Percentiles rank a stretch among this genome's conserved stretches.
Evolutionary conservation across 2,797 vertebrate genomes (phyloP).

Genomic region (Xenops minutus): DNA sequence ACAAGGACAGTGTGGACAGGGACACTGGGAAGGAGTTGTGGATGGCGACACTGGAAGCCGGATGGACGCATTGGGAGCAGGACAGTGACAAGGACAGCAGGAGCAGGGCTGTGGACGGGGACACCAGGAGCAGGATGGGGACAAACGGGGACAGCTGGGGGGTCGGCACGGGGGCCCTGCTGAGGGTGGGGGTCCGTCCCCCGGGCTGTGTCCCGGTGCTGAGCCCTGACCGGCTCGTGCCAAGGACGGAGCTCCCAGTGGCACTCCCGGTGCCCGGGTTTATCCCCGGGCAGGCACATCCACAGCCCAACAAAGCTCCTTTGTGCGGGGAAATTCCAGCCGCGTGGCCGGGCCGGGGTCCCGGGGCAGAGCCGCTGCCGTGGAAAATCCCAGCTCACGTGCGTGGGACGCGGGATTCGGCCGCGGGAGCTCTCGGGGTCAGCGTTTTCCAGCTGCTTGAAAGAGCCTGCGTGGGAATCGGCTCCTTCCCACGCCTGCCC

Average conservation of each 20-base stretch:
- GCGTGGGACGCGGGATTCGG: fast-evolving
- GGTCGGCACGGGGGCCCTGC: fast-evolving
- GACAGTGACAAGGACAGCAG: neutral
- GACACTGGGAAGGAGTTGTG: too few relatives aligned
- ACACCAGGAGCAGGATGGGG: neutral
- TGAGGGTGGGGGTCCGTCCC: fast-evolving
- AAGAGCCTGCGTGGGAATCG: conserved; percentile 4
- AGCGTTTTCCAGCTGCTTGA: neutral
- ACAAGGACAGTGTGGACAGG: too few relatives aligned
- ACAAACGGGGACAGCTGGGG: fast-evolving
- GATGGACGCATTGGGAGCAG: neutral
- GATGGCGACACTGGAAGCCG: too few relatives aligned
- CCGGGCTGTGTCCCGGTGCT: fast-evolving
- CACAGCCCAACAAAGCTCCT: neutral
- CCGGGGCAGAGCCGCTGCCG: neutral
- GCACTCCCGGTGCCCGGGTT: neutral
- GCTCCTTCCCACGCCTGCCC: conserved; percentile 12
- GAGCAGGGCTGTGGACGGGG: too few relatives aligned
- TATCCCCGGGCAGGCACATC: neutral
- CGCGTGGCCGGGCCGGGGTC: fast-evolving
- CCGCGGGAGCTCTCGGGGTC: neutral
- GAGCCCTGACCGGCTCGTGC: neutral
- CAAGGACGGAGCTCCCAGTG: neutral
- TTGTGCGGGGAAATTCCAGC: neutral
- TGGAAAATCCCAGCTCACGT: neutral